Evolutionary conservation across 2,888 invertebrate genomes (phyloP).

Genomic region (Acanthopleura granulata): DNA sequence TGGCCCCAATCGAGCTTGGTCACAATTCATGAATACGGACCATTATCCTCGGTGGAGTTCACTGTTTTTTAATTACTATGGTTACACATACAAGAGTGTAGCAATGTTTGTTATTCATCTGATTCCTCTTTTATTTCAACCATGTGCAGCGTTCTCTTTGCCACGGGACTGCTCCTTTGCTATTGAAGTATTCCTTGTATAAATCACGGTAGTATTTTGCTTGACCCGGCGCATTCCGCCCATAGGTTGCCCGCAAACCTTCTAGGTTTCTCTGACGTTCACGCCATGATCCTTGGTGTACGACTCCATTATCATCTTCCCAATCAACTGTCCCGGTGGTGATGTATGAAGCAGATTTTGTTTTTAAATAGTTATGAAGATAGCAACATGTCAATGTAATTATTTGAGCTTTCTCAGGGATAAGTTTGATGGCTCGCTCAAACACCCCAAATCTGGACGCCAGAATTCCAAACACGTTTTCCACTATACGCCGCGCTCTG

Average conservation of each 20-base stretch:
- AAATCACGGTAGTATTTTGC: not conserved
- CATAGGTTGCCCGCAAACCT: conserved; percentile 19
- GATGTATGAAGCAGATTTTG: conserved; percentile 21
- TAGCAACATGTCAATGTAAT: conserved; percentile 26
- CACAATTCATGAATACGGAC: too few species aligned
- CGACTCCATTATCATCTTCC: conserved; percentile 24
- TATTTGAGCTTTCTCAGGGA: conserved; percentile 22
- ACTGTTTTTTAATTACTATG: too few species aligned
- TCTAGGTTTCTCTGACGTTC: not conserved
- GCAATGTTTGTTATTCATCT: too few species aligned
- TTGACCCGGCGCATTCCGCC: not conserved
- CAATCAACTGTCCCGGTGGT: conserved; percentile 19
- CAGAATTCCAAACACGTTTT: conserved; percentile 26
- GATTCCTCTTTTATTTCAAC: too few species aligned
- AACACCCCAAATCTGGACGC: conserved; percentile 25
- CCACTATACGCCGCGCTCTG: conserved; percentile 22
- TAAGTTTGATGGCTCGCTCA: conserved; percentile 21
- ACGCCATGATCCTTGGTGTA: conserved; percentile 22
- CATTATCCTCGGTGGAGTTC: too few species aligned
- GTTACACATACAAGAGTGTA: too few species aligned
- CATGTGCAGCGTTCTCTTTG: not conserved
- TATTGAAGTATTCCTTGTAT: conserved; percentile 11
- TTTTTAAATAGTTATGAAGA: conserved; percentile 25
- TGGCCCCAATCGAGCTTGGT: too few species aligned
- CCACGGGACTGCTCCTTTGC: conserved; percentile 19